Evolutionary conservation across 2,797 vertebrate species (phyloP), one percentile per base, ranked within the genome.

Genomic region (Cuniculus paca): DNA sequence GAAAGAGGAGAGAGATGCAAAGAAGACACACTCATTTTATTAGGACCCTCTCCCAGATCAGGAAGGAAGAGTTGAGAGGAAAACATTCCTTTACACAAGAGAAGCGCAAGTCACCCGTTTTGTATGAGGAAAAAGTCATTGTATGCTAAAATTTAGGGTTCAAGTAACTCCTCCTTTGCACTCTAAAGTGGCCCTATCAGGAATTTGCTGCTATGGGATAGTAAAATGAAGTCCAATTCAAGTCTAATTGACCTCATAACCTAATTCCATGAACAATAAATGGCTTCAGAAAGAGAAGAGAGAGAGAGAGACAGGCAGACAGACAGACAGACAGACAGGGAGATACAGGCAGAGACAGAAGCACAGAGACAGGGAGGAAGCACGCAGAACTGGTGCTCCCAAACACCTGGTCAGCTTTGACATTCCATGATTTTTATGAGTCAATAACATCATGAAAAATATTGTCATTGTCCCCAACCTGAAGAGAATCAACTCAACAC

Each of bases 371-470:
- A 17, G 22, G 31, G 16, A 5, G 31, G 68, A 22, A 9, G 11
- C 52, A 45, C 58, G 52, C 20, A 45, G 45, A 56, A 68, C 0
- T 4, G 4, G 3, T 0, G 0, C 26, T 72, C 58, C 22, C 9
- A 52, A 14, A n/a, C 48, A 31, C n/a, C 22, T 12, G 31, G n/a
- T n/a, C 5, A 3, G 80, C 20, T 74, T 13, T 24, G 16, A 45
- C 16, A 17, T 54, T 42, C 14, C 31, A 48, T 19, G 17, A 2
- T 22, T 72, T 22, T 36, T 45, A 31, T 45, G 52, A 75, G 36
- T 60, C 34, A 52, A 24, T 31, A 8, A 1, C 31, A 34, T 17
- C 65, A 1, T 45, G 39, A 20, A 77, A 52, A 75, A 31, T 31
- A 8, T 7, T 34, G 2, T 24, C 24, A 13, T 16, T 5, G 72